These are phyloP conservation scores for Urocynchramus pylzowi DNA, from an alignment of 2,113 vertebrate genomes.

Conservation along the genomic window DNA sequence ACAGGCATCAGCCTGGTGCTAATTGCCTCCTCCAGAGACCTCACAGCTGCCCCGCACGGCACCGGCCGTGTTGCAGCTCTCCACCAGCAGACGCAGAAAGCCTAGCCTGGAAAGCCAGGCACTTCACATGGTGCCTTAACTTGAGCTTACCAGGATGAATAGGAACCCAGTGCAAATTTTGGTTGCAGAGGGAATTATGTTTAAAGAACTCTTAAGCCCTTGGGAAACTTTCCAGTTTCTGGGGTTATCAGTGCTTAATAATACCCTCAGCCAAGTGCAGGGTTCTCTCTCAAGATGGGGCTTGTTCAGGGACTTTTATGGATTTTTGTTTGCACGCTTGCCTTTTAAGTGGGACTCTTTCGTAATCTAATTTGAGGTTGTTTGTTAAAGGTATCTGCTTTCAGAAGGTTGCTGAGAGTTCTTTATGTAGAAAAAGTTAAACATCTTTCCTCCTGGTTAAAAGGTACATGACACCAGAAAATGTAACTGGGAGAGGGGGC, in stretches of 20 bases:
- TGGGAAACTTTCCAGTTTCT: not conserved
- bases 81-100: rapidly evolving
- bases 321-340: not conserved
- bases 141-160: rapidly evolving
- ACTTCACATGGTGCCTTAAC: not conserved
- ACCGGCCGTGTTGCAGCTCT: rapidly evolving
- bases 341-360: not conserved
- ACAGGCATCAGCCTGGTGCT: not conserved
- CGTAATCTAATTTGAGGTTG: not conserved
- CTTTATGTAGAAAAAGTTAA: not conserved
- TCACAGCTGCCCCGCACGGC: rapidly evolving
- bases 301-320: not conserved
- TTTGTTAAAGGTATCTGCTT: not conserved
- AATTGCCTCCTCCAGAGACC: not conserved
- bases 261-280: not conserved
- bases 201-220: not conserved
- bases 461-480: not conserved
- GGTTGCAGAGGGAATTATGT: not conserved
- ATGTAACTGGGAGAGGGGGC: not conserved
- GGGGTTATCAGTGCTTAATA: not conserved
- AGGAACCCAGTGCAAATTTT: not conserved
- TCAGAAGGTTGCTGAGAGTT: not conserved
- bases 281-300: not conserved
- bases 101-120: not conserved
- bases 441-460: not conserved